Evolutionary conservation across 2,113 vertebrate species (phyloP).

Genomic region (Buteo buteo): DNA sequence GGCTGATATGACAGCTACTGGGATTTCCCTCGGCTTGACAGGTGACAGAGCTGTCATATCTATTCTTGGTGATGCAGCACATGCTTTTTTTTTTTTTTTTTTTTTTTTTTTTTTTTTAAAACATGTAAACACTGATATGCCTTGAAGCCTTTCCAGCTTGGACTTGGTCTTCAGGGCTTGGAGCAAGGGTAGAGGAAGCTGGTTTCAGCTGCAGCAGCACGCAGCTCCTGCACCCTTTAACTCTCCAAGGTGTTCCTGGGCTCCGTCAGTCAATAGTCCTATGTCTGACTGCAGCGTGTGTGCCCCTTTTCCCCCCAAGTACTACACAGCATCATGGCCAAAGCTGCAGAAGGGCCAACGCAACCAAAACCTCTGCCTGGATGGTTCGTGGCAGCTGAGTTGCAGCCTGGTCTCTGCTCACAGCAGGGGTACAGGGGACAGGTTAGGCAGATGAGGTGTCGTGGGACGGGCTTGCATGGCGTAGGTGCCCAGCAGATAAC

Average conservation of each 20-base stretch:
- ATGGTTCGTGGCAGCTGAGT: neutral
- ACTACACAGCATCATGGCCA: fast-evolving
- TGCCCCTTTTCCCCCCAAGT: fast-evolving
- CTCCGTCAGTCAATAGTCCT: fast-evolving
- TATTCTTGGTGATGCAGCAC: neutral
- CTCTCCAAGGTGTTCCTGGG: neutral
- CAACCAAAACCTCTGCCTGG: fast-evolving
- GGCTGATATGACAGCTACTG: neutral
- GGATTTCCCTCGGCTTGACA: neutral
- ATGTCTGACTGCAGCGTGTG: fast-evolving
- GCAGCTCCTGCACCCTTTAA: neutral
- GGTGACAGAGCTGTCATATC: neutral
- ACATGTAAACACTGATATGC: neutral
- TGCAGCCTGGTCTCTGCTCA: neutral
- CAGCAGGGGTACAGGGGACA: neutral
- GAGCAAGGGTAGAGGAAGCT: neutral
- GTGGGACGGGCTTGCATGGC: fast-evolving
- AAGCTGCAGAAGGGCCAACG: neutral
- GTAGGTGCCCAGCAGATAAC: fast-evolving
- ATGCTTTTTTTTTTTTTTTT: neutral
- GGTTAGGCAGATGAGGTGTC: fast-evolving
- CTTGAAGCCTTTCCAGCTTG: neutral
- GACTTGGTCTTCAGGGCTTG: neutral
- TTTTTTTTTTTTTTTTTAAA: neutral
- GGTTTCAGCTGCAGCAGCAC: neutral